Base-by-base conservation (phyloP, 2,888 invertebrate genomes). In the Amblyteles armatorius region DNA sequence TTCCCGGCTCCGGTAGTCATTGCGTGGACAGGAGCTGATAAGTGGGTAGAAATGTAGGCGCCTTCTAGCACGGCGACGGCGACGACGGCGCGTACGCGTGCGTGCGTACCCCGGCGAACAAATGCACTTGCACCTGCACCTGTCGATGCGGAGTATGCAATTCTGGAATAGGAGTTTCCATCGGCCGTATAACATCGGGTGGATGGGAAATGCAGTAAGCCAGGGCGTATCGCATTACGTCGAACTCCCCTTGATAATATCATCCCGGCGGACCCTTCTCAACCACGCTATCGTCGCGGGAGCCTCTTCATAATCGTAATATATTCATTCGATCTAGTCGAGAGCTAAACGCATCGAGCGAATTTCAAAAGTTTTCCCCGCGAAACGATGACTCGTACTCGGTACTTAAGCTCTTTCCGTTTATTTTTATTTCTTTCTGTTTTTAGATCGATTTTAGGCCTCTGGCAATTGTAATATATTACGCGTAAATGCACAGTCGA, bases 101-200 rank as follows among this genome's bases (percentile, higher is more conserved):
- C 72, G 72, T 79, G 79, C 71, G 72, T 44, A 40, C 50, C 52
- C 19, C 52, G 69, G 3, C 36, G 71, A 72, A 33, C n/a, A 80
- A 80, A 73, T 73, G 80, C 80, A 80, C 80, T 73, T 80, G 80
- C 57, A 57, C 57, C 26, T 73, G 72, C 77, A 73, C 80, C 79
- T 79, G 79, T 40, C 79, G 48, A 52, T n/a, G 44, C 22, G 67
- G 29, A 68, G 52, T 33, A 60, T 80, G 80, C 80, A 73, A 80
- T 80, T 80, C 73, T n/a, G 33, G 33, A 55, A 36, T 26, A 80
- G 72, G 55, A 73, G 72, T 69, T 63, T 71, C 52, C 16, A 33
- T 19, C 19, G 50, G 33, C 5, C 11, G 13, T 19, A 44, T 22
- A 73, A 80, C 73, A 29, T 29, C 5, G 26, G 72, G 33, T 33